These are phyloP conservation scores for Teleogryllus oceanicus DNA, from an alignment of 2,888 invertebrate genomes.

Conservation along the genomic window DNA sequence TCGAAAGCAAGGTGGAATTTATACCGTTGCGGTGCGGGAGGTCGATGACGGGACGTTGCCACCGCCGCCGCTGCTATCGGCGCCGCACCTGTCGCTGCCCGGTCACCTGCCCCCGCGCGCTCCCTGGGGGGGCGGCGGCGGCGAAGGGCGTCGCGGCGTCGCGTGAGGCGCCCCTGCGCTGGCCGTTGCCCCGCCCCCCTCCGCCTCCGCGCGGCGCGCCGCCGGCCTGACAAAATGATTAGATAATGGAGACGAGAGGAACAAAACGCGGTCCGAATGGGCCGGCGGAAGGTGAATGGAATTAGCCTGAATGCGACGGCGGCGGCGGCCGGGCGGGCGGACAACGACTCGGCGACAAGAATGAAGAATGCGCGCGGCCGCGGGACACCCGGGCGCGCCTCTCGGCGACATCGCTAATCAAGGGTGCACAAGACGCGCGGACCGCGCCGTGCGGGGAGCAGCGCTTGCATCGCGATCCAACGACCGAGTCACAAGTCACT, in stretches of 20 bases:
- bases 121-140: background rate
- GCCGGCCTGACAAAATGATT: conserved; percentile 8
- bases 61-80: no score
- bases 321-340: background rate
- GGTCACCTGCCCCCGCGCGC: background rate
- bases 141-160: background rate
- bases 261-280: background rate
- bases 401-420: conserved; percentile 6
- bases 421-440: background rate
- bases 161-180: background rate
- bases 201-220: background rate
- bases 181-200: background rate
- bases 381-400: background rate
- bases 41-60: no score
- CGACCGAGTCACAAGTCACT: no score
- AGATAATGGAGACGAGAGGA: conserved; percentile 18
- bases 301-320: conserved; percentile 9
- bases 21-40: no score
- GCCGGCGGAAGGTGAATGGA: background rate
- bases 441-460: background rate
- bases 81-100: no score
- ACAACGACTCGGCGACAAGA: background rate
- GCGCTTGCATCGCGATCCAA: no score
- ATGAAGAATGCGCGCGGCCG: background rate
- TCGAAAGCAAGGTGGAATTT: no score